phyloP scores from a whole-genome alignment of 2,113 vertebrate genomes.

The Cryptotis parvus region DNA sequence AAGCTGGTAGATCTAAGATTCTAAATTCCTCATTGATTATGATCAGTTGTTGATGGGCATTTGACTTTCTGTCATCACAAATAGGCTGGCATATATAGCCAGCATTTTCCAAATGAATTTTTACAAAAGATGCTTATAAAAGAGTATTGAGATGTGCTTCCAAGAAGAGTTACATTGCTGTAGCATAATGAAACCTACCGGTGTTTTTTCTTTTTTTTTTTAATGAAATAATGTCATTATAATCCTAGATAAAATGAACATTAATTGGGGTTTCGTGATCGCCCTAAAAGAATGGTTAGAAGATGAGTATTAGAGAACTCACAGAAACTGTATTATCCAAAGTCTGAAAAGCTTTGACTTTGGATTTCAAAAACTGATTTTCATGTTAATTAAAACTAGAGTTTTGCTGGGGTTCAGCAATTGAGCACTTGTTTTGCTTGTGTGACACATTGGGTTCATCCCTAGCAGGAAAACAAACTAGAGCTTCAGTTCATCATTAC shows the following conservation, averaged over 20 bases:
- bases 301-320: neutral
- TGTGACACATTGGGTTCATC: too few relatives aligned
- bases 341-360: slow-evolving; percentile 34
- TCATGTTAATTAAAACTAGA: slow-evolving; percentile 27
- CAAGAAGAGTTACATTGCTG: neutral
- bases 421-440: too few relatives aligned
- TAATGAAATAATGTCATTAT: neutral
- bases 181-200: neutral
- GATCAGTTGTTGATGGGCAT: neutral
- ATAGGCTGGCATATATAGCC: neutral
- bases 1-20: slow-evolving; percentile 2
- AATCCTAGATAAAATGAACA: neutral
- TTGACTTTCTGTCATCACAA: slow-evolving; percentile 7
- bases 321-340: neutral
- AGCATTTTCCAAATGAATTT: neutral
- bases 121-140: neutral
- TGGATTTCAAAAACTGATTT: slow-evolving; percentile 6
- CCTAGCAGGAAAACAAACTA: neutral
- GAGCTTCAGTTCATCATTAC: slow-evolving; percentile 35
- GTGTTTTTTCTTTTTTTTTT: neutral
- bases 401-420: too few relatives aligned
- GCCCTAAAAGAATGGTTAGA: slow-evolving; percentile 21
- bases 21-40: slow-evolving; percentile 21
- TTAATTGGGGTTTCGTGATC: neutral
- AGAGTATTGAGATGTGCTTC: neutral